Conservation (phyloP, 2,113 vertebrate genomes). For the Athene cunicularia region DNA sequence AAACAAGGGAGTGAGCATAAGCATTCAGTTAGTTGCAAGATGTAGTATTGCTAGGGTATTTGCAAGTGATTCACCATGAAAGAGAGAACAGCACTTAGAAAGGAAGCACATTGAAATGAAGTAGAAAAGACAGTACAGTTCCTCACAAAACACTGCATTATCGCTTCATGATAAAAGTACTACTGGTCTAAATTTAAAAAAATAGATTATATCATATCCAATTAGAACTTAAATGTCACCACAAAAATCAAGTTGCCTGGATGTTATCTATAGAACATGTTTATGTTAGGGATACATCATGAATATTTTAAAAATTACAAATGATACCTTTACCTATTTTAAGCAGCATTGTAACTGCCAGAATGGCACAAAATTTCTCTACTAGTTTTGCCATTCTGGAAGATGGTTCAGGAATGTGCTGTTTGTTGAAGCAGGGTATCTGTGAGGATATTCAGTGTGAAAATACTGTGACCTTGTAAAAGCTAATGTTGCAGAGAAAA, state of each 20-base stretch:
- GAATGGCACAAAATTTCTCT: background rate
- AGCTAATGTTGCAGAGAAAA: background rate
- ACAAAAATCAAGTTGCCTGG: background rate
- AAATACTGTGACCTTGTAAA: background rate
- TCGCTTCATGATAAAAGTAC: background rate
- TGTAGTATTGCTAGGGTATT: background rate
- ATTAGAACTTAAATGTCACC: background rate
- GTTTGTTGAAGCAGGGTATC: background rate
- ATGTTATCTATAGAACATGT: background rate
- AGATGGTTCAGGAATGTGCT: background rate
- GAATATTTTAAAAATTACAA: background rate
- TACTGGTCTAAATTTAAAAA: background rate
- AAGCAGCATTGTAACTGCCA: background rate
- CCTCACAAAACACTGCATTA: background rate
- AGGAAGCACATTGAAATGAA: background rate
- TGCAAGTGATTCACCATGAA: background rate
- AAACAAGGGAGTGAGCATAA: background rate
- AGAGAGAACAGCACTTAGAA: background rate
- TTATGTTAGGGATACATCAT: background rate
- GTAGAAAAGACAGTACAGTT: background rate
- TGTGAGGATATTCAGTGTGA: background rate
- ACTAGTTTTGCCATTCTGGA: too few relatives aligned
- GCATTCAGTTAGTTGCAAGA: background rate
- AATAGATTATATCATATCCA: background rate
- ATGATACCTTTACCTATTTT: background rate